Evolutionary conservation across 2,113 vertebrate species (phyloP), one percentile per base, ranked within the genome.

Genomic region (Brienomyrus longianalis): DNA sequence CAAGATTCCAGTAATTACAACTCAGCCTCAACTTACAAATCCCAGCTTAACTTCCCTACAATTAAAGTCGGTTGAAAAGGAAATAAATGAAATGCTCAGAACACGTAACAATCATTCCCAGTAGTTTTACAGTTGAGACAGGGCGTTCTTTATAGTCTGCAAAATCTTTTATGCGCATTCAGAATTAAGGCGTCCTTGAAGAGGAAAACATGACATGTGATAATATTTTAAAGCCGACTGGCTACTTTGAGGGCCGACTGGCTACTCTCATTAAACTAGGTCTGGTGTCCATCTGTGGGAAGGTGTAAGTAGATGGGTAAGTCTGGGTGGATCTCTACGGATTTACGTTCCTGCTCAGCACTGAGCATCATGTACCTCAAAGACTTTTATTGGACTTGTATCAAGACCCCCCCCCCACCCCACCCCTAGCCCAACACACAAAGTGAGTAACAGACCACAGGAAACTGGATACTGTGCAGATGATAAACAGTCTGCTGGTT

Each of bases 391-490:
- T 27, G 23, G n/a, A 11, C 23, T 9, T 66, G 59, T 27, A 27
- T 66, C n/a, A 66, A 66, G 23, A n/a, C 13, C 50, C 8, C 23
- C 56, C 59, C 4, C 50, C 8, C 23, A 21, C 59, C 4, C 35
- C 17, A 83, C 31, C 31, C 31, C 31, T 1, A 19, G 31, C 80
- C 80, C 43, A 90, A 66, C 15, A 83, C 62, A 88, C 43, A 21
- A 88, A 54, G 59, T 23, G 80, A 87, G 89, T 91, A 23, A 74
- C 86, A 39, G 59, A 62, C 54, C 21, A 62, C 59, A 10, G 21
- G 59, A 62, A 62, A 66, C n/a, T 66, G 59, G 59, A 66, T 27
- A 27, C 8, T 66, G 8, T 27, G n/a, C 8, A n/a, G 9, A 11
- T 66, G 59, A 66, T 27, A 27, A 66, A 66, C 27, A n/a, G 59